Evolutionary conservation across 2,113 vertebrate species (phyloP).

Genomic region (Petaurus breviceps): DNA sequence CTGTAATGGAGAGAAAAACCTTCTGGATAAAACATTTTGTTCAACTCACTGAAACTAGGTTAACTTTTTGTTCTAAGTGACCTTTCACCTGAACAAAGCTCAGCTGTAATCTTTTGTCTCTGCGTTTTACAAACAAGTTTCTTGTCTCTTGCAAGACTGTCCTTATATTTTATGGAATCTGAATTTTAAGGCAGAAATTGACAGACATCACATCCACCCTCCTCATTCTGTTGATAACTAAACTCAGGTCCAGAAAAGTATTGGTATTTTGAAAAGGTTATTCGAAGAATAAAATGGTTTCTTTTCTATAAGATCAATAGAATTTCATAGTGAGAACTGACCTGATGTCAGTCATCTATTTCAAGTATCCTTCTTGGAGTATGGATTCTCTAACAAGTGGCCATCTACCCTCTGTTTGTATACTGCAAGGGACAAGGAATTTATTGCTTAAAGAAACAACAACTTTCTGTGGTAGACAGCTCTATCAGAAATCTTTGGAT

Average conservation of each 20-base stretch:
- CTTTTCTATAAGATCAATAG: background rate
- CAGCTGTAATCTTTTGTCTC: background rate
- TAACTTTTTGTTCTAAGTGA: background rate
- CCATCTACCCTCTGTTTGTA: background rate
- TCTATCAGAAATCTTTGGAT: background rate
- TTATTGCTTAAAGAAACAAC: background rate
- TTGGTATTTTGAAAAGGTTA: background rate
- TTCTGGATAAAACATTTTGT: slow-evolving; percentile 9
- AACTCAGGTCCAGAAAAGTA: background rate
- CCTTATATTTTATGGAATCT: background rate
- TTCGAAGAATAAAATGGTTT: background rate
- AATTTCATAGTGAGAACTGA: background rate
- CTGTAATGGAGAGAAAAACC: background rate
- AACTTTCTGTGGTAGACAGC: background rate
- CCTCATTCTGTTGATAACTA: background rate
- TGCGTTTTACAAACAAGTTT: background rate
- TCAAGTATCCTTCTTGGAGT: background rate
- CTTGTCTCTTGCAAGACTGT: background rate
- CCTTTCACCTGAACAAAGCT: background rate
- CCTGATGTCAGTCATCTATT: background rate
- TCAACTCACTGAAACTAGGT: slow-evolving; percentile 2
- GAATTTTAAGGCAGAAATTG: background rate
- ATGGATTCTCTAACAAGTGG: background rate
- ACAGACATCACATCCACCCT: background rate
- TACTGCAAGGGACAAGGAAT: background rate